Evolutionary conservation across 2,797 vertebrate genomes (phyloP).

Genomic region (Clamator glandarius): DNA sequence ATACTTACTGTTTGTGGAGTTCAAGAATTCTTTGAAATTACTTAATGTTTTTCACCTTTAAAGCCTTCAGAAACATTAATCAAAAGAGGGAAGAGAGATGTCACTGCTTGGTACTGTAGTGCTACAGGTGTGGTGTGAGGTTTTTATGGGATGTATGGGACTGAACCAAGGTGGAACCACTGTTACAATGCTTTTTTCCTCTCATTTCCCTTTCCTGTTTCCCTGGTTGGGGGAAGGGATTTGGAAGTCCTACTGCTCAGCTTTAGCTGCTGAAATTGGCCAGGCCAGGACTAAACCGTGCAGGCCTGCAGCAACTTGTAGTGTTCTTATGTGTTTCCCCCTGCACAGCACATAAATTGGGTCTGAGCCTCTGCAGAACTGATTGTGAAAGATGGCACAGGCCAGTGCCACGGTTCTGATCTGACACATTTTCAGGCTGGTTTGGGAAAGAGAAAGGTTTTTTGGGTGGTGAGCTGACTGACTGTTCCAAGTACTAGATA

Average conservation of each 20-base stretch:
- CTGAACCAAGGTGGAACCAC: not conserved
- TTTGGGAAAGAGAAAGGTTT: not conserved
- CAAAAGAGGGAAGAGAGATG: not conserved
- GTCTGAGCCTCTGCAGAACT: not conserved
- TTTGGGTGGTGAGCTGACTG: not conserved
- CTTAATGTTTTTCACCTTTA: not conserved
- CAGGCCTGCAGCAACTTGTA: not conserved
- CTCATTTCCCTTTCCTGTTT: too few relatives aligned
- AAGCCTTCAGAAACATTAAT: not conserved
- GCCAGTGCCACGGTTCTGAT: not conserved
- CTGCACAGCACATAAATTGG: too few relatives aligned
- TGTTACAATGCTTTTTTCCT: not conserved
- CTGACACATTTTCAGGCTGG: not conserved
- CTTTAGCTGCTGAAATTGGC: too few relatives aligned
- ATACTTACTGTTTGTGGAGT: not conserved
- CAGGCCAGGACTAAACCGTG: not conserved
- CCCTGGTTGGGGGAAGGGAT: too few relatives aligned
- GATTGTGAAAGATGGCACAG: not conserved
- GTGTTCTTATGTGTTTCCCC: not conserved
- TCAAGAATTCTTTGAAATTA: not conserved
- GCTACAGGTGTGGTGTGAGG: not conserved
- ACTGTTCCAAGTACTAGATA: not conserved
- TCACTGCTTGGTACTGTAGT: not conserved
- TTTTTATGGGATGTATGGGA: fast-evolving
- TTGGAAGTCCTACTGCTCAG: too few relatives aligned